Conservation (phyloP, 2,113 vertebrate species). For the Pseudorasbora parva region DNA sequence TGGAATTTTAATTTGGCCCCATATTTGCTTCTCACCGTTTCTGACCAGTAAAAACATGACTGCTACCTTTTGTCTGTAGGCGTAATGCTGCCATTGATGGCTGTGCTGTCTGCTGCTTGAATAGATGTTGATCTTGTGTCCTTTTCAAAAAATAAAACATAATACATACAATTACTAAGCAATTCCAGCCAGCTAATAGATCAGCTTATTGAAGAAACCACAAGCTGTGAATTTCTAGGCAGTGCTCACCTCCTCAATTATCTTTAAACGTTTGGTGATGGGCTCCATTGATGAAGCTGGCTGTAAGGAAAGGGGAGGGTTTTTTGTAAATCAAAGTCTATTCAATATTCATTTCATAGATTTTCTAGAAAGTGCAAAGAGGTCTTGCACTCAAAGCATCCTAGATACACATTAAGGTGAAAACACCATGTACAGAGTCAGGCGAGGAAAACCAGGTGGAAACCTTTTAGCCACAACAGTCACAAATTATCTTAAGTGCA, state of each 20-base stretch:
- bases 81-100: conserved; percentile 94
- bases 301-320: conserved; percentile 60
- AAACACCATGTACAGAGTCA: conserved; percentile 20
- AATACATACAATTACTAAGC: background rate
- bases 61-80: conserved; percentile 96
- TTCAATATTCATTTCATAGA: background rate
- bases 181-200: background rate
- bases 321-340: background rate
- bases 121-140: conserved; percentile 95
- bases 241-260: conserved; percentile 89
- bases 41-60: background rate
- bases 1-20: background rate
- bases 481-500: conserved; percentile 30
- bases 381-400: background rate
- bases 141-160: conserved; percentile 68
- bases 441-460: conserved; percentile 29
- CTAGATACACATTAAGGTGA: background rate
- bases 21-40: background rate
- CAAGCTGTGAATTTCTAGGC: background rate
- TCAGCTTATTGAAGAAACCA: background rate
- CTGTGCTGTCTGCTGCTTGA: conserved; percentile 98
- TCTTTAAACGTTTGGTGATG: conserved; percentile 95
- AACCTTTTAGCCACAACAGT: conserved; percentile 35
- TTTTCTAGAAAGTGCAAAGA: background rate
- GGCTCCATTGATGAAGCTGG: conserved; percentile 81